These are phyloP conservation scores for Takifugu rubripes DNA, from an alignment of 2,797 vertebrate genomes.

Conservation along the genomic window DNA sequence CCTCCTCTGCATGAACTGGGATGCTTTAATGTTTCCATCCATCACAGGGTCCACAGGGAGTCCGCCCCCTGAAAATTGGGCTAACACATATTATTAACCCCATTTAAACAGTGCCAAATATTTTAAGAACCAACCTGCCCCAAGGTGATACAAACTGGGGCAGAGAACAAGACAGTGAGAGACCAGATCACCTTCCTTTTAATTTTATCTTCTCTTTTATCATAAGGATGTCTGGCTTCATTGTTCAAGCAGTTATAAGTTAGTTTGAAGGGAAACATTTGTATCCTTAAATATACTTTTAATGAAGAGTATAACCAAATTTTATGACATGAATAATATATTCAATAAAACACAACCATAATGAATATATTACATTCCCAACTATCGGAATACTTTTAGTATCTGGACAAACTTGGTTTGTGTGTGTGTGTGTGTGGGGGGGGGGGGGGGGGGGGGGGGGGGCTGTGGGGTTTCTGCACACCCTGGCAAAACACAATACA, in stretches of 20 bases:
- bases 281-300: too few relatives aligned
- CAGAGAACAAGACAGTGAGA: slow-evolving; percentile 40
- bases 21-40: slow-evolving; percentile 44
- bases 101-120: slow-evolving; percentile 60
- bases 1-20: background rate
- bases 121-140: slow-evolving; percentile 68
- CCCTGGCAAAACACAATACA: slow-evolving; percentile 62
- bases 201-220: background rate
- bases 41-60: slow-evolving; percentile 61
- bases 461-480: slow-evolving; percentile 45
- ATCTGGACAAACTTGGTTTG: background rate
- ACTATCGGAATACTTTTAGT: too few relatives aligned
- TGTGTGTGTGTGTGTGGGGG: slow-evolving; percentile 29
- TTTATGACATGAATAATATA: too few relatives aligned
- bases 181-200: slow-evolving; percentile 3
- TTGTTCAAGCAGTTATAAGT: too few relatives aligned
- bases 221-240: too few relatives aligned
- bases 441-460: slow-evolving; percentile 44
- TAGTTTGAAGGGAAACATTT: too few relatives aligned
- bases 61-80: slow-evolving; percentile 50
- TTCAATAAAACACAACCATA: too few relatives aligned
- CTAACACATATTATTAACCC: slow-evolving; percentile 64
- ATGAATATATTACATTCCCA: too few relatives aligned
- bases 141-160: slow-evolving; percentile 64
- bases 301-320: too few relatives aligned